These are phyloP conservation scores for Oenanthe melanoleuca DNA, from an alignment of 2,113 vertebrate species.

Conservation along the genomic window DNA sequence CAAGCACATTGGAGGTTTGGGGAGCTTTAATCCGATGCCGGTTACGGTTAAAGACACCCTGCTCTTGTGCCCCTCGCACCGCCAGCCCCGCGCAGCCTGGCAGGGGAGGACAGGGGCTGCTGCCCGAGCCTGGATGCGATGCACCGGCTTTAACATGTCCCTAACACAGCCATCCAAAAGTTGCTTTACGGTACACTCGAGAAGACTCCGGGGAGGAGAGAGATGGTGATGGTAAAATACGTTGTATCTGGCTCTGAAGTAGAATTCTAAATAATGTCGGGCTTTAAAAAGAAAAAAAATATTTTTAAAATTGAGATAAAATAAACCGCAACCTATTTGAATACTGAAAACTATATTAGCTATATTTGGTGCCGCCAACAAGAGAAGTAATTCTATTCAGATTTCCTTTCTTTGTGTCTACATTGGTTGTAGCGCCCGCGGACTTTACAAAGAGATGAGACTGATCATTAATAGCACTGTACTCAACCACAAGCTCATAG, in stretches of 20 bases:
- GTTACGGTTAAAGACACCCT: background rate
- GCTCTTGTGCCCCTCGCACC: background rate
- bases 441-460: background rate
- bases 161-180: background rate
- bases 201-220: background rate
- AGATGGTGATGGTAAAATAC: background rate
- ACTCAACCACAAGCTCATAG: background rate
- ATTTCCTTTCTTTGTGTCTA: slow-evolving; percentile 1
- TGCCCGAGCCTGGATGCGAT: accelerated
- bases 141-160: background rate
- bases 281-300: background rate
- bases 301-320: too few species aligned
- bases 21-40: background rate
- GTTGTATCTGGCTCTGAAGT: background rate
- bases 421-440: background rate
- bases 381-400: background rate
- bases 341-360: background rate
- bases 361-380: background rate
- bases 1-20: background rate
- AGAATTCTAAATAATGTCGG: background rate
- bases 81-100: background rate
- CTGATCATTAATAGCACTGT: background rate
- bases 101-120: background rate
- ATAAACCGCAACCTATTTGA: background rate
- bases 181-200: background rate